Base-by-base conservation (phyloP, 2,113 vertebrate genomes). In the Agelaius tricolor region DNA sequence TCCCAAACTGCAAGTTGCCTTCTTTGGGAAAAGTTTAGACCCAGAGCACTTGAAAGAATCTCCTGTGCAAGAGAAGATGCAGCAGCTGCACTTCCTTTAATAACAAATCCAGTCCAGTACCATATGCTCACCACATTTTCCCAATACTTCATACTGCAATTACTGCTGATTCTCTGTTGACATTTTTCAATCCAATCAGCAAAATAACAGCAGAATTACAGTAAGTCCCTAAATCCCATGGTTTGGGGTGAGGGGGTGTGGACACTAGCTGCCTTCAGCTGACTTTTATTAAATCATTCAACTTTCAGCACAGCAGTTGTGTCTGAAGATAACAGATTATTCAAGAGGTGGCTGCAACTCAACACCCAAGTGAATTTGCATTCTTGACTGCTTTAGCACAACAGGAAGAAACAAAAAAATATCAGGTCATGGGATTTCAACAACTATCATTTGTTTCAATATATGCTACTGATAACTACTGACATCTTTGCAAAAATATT, bases 401-500 rank as follows among this genome's bases (percentile, higher is more conserved):
- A 94, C 65, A 94, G n/a, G 79, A 80, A 93, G 81, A 84, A 90
- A 94, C 47, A 84, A 44, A 44, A 72, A 49, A 98, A 97, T 97
- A 97, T 90, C 91, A 96, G 94, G 97, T 96, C 96, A 96, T 58
- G 96, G 96, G 92, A 80, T 81, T 89, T 81, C 15, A 67, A 92
- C 21, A 71, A 57, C 51, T 52, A 51, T 77, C 86, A 49, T 92
- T 96, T 91, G 66, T 95, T 97, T 97, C 97, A 97, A 41, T 90
- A 91, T 71, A 92, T 65, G 63, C 75, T 75, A 94, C 96, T 92
- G 85, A 93, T 96, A 98, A 96, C 96, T 97, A 97, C 97, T 91
- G 90, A 96, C 83, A 96, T 84, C 90, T 98, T 97, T 96, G 92
- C 89, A 96, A 81, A 96, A 97, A 97, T 97, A 97, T 58, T 96